Conservation (phyloP, 2,888 invertebrate genomes). For the Nomada hirtipes region DNA sequence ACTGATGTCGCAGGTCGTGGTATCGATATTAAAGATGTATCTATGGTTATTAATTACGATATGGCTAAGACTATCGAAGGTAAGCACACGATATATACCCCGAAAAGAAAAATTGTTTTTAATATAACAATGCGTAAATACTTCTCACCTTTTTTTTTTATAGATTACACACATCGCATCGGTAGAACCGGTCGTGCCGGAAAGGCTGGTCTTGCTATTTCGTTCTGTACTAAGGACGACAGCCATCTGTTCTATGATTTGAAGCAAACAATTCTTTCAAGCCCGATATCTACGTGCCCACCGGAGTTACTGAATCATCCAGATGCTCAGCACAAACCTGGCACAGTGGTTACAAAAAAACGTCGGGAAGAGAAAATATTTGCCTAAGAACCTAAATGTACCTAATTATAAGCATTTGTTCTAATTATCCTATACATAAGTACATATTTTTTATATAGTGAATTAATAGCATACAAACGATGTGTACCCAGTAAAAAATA, state of each 20-base stretch:
- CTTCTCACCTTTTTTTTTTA: constrained; percentile 33
- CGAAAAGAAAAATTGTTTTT: neutral
- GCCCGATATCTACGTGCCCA: constrained; percentile 97
- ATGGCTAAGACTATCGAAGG: constrained; percentile 99
- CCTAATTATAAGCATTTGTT: constrained; percentile 11
- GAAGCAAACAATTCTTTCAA: constrained; percentile 94
- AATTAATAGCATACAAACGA: neutral
- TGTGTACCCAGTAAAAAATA: constrained; percentile 15
- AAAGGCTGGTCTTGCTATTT: constrained; percentile 97
- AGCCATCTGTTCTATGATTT: constrained; percentile 97
- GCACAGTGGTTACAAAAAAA: constrained; percentile 97
- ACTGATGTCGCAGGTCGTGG: constrained; percentile 99
- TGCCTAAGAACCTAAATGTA: constrained; percentile 86
- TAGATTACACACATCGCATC: constrained; percentile 98
- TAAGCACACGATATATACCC: constrained; percentile 73
- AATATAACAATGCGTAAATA: neutral
- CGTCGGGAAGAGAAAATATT: constrained; percentile 97
- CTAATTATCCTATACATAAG: neutral
- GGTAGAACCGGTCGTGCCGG: constrained; percentile 99
- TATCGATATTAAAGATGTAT: constrained; percentile 99
- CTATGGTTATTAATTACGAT: constrained; percentile 99
- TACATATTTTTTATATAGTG: constrained; percentile 46
- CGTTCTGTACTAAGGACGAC: constrained; percentile 99
- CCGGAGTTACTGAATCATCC: constrained; percentile 99
- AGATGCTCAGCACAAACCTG: constrained; percentile 99